These are phyloP conservation scores for Scolanthus callimorphus DNA, from an alignment of 92 coral and sea anemone species.

Conservation along the genomic window DNA sequence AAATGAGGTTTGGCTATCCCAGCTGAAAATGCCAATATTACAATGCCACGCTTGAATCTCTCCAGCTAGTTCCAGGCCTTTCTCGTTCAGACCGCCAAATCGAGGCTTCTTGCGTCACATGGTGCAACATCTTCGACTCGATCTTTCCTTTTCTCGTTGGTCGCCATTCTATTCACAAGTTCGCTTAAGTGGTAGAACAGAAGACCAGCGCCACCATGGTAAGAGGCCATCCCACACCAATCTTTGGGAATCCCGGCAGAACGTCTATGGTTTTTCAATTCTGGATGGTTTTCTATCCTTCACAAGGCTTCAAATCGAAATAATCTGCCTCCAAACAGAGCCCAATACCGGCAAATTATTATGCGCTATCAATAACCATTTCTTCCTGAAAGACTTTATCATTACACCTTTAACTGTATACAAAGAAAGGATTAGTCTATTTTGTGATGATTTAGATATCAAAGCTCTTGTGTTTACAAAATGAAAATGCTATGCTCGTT, in stretches of 20 bases:
- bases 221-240: conserved; percentile 78
- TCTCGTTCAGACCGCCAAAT: conserved; percentile 11
- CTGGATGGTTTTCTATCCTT: background rate
- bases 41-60: no score
- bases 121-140: conserved; percentile 53
- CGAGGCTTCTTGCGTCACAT: conserved; percentile 68
- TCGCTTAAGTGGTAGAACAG: conserved; percentile 35
- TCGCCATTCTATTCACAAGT: conserved; percentile 45
- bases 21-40: no score
- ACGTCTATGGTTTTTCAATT: background rate
- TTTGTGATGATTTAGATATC: background rate
- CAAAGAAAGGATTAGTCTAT: background rate
- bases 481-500: no score
- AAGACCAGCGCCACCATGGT: conserved; percentile 78
- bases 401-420: background rate
- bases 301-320: background rate
- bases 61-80: no score
- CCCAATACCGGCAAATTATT: background rate
- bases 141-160: conserved; percentile 69
- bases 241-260: conserved; percentile 58
- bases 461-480: no score
- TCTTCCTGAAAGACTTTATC: no score
- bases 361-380: no score
- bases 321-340: background rate
- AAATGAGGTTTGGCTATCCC: no score